Percentiles rank a stretch among this genome's conserved stretches.
Conservation (phyloP, 2,113 vertebrate species). For the Panthera leo region DNA sequence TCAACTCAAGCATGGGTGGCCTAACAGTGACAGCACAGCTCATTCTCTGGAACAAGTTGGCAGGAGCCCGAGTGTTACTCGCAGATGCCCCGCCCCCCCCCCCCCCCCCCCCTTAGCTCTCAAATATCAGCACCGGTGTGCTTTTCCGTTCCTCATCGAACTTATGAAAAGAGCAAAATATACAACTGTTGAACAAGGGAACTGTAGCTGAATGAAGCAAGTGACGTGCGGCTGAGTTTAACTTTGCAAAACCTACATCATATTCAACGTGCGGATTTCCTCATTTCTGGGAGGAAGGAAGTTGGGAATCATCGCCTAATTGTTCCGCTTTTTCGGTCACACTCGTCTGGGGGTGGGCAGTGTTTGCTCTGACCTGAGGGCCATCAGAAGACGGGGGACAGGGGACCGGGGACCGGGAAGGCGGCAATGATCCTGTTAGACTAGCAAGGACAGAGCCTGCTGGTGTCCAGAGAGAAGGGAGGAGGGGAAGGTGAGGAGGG, state of each 20-base stretch:
- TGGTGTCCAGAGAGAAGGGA: not conserved
- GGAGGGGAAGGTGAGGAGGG: fast-evolving
- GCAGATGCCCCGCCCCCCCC: fast-evolving
- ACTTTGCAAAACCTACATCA: not conserved
- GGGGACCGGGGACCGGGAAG: not conserved
- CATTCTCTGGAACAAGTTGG: not conserved
- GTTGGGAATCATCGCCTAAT: fast-evolving
- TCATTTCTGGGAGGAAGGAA: not conserved
- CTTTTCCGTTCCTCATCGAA: not conserved
- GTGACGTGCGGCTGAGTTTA: fast-evolving
- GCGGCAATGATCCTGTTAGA: fast-evolving
- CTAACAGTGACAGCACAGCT: fast-evolving
- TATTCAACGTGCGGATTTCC: too few species aligned
- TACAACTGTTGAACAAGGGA: not conserved
- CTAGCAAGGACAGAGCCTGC: too few species aligned
- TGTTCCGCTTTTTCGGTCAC: not conserved
- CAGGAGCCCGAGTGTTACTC: not conserved
- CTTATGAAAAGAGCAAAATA: not conserved
- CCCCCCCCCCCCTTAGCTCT: not conserved
- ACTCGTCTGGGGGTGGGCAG: fast-evolving
- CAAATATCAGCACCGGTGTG: too few species aligned
- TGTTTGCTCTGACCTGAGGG: not conserved
- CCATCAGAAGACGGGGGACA: too few species aligned
- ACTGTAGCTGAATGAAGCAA: not conserved
- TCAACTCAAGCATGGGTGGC: not conserved